Evolutionary conservation across 2,888 invertebrate genomes (phyloP), one percentile per base, ranked within the genome.

Genomic region (Pandemis cinnamomeana): DNA sequence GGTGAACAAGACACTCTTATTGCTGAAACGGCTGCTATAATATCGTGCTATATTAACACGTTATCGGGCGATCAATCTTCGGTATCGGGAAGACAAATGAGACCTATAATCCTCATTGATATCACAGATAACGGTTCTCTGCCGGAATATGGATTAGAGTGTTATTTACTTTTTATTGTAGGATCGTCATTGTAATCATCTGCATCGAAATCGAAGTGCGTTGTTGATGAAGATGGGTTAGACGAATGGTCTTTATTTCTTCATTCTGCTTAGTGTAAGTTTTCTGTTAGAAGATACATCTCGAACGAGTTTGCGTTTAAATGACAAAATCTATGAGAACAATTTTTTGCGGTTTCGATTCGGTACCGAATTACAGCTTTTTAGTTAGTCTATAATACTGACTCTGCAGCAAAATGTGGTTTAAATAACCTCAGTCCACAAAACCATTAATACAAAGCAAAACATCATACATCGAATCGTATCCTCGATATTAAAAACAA

Each of bases 51-150:
- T 67, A 53, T 73, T 68, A 67, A 51, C 53, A 36, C 44, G 71
- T 67, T 83, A 85, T 84, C 84, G 75, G 1, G 41, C 77, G 67
- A 83, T 83, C 80, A 77, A 81, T 81, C 79, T 78, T 78, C 75
- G 63, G 46, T 85, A 84, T 82, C 81, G 72, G 55, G 71, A 60
- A 76, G 74, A 80, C 75, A 71, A 78, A 80, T 79, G 76, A 64
- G 72, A 69, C 75, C 75, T 81, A 82, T 62, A 70, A 77, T 71
- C 72, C 71, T 63, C 73, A 77, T 76, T 70, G 76, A 81, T 78
- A 77, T 71, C n/a, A 66, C 48, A 44, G 67, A 71, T 68, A 64
- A 66, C n/a, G 20, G 42, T 20, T 58, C 60, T 74, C 60, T 71
- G 77, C 77, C 72, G 20, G n/a, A 55, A 44, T 55, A 36, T 6